phyloP scores from a whole-genome alignment of 1,140 invertebrate species.

The Tenebrio molitor region DNA sequence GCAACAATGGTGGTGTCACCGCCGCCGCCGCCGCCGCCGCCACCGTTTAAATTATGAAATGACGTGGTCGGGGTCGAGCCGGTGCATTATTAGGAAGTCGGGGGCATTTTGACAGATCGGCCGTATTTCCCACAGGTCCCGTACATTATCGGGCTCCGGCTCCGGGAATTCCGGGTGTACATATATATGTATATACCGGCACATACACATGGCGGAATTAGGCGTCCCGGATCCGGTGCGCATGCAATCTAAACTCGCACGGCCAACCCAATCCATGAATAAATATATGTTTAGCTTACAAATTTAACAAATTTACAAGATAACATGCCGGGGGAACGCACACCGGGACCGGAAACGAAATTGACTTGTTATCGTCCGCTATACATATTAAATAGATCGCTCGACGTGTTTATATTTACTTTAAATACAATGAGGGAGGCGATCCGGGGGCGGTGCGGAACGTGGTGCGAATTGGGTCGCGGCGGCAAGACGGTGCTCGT shows the following conservation, averaged over 20 bases:
- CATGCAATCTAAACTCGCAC: constrained; percentile 42
- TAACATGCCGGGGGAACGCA: constrained; percentile 38
- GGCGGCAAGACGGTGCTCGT: too few relatives aligned
- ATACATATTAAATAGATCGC: constrained; percentile 36
- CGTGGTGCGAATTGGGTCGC: too few relatives aligned
- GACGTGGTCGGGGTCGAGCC: background rate
- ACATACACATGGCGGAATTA: background rate
- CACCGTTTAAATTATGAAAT: constrained; percentile 13
- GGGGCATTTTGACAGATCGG: constrained; percentile 51
- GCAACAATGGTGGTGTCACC: background rate
- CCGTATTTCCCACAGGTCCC: constrained; percentile 49
- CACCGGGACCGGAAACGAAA: constrained; percentile 30
- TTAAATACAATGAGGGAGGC: constrained; percentile 34
- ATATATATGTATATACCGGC: too few relatives aligned
- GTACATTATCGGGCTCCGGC: constrained; percentile 45
- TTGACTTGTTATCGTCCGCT: constrained; percentile 36
- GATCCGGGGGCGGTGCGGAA: too few relatives aligned
- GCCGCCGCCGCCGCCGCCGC: background rate
- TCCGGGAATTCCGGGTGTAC: constrained; percentile 18
- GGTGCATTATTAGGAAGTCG: constrained; percentile 16
- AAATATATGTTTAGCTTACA: constrained; percentile 50
- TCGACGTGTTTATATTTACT: constrained; percentile 31
- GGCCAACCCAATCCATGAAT: constrained; percentile 49
- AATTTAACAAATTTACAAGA: constrained; percentile 48
- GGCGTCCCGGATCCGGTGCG: constrained; percentile 27